These are phyloP conservation scores for Girardinus metallicus DNA, from an alignment of 2,797 vertebrate species.

Conservation along the genomic window DNA sequence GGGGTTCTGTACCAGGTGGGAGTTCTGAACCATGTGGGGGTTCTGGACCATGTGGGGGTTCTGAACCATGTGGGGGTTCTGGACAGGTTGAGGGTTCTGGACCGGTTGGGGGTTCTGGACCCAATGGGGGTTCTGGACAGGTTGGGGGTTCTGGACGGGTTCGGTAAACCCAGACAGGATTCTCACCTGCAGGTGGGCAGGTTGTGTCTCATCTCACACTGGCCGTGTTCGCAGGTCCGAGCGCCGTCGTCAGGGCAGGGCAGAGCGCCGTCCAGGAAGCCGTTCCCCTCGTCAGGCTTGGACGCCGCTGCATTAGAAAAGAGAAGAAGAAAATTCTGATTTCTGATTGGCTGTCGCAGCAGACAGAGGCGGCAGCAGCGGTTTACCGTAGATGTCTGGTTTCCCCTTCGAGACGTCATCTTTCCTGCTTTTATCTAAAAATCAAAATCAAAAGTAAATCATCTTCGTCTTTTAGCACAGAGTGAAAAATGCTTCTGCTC, in stretches of 20 bases:
- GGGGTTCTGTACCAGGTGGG: too few relatives aligned
- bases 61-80: too few relatives aligned
- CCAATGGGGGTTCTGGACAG: neutral
- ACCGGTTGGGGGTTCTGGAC: neutral
- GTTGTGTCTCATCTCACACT: conserved; percentile 93
- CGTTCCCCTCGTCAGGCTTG: conserved; percentile 88
- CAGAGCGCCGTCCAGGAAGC: conserved; percentile 85
- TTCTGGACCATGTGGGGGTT: too few relatives aligned
- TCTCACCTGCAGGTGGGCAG: conserved; percentile 92
- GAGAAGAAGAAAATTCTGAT: neutral
- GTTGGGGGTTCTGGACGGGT: neutral
- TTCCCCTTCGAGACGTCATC: conserved; percentile 63
- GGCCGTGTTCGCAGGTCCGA: conserved; percentile 92
- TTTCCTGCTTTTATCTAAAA: conserved; percentile 74
- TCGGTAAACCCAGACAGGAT: too few relatives aligned
- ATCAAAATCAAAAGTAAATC: neutral
- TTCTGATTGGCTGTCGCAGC: conserved; percentile 51
- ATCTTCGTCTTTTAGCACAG: neutral
- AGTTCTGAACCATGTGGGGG: too few relatives aligned
- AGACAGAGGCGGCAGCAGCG: rapidly evolving
- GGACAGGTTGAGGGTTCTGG: too few relatives aligned
- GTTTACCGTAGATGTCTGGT: conserved; percentile 61
- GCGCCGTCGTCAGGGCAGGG: conserved; percentile 91
- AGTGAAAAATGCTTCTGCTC: neutral
- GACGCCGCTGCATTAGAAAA: conserved; percentile 78